phyloP scores from a whole-genome alignment of 2,888 invertebrate genomes.

The Cistogaster globosa region DNA sequence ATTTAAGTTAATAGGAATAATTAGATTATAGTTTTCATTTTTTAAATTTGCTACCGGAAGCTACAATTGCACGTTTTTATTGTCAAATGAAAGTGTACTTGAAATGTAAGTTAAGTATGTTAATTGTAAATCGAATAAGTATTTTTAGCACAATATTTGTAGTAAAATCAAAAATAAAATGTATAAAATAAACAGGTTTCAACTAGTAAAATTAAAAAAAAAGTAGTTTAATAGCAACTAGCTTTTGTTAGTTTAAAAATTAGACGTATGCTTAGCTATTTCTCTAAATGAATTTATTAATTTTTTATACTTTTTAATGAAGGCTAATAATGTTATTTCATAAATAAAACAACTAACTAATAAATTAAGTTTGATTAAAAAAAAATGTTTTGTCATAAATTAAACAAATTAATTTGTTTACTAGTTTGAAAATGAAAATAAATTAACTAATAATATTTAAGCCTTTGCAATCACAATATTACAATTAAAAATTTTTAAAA shows the following conservation, averaged over 20 bases:
- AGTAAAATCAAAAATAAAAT: slow-evolving; percentile 6
- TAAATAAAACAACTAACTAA: slow-evolving; percentile 15
- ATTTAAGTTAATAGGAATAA: not conserved
- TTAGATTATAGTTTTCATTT: not conserved
- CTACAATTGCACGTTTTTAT: slow-evolving; percentile 24
- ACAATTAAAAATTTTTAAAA: no score
- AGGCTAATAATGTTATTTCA: slow-evolving; percentile 32
- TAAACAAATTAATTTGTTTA: no score
- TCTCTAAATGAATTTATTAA: not conserved
- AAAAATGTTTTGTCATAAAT: no score
- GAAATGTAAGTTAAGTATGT: slow-evolving; percentile 64
- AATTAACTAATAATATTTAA: no score
- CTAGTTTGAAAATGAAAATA: no score
- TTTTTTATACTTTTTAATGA: slow-evolving; percentile 7
- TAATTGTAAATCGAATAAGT: slow-evolving; percentile 58
- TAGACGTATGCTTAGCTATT: not conserved
- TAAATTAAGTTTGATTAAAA: slow-evolving; percentile 17
- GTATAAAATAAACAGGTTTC: not conserved
- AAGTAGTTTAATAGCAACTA: no score
- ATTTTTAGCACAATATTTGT: slow-evolving; percentile 30
- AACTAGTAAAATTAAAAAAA: not conserved
- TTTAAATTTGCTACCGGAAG: slow-evolving; percentile 54
- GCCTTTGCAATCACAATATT: no score
- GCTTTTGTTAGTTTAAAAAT: not conserved
- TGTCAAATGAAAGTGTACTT: slow-evolving; percentile 72